phyloP scores from a whole-genome alignment of 2,113 vertebrate species.

The Megaceryle torquata region DNA sequence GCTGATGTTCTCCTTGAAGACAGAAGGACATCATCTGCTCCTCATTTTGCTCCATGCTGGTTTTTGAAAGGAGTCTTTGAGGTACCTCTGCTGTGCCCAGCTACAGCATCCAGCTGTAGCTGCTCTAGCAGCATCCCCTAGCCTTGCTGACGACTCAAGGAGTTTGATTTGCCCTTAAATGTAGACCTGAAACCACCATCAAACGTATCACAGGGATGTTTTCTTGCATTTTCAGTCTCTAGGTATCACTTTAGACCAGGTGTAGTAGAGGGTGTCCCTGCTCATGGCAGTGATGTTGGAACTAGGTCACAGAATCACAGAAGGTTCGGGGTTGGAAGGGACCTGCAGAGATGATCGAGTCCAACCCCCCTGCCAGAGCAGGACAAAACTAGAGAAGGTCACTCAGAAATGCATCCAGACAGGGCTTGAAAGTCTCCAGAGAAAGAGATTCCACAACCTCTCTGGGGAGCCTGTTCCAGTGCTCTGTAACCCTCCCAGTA shows the following conservation, averaged over 20 bases:
- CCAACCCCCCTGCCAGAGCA: too few species aligned
- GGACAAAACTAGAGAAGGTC: too few species aligned
- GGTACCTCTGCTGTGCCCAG: background rate
- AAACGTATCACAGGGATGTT: background rate
- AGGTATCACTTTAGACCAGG: background rate
- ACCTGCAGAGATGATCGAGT: too few species aligned
- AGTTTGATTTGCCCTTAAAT: background rate
- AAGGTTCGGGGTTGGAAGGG: too few species aligned
- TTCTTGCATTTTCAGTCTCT: background rate
- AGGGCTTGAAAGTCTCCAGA: too few species aligned
- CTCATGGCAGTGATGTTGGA: background rate
- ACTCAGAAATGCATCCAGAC: too few species aligned
- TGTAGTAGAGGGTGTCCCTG: background rate
- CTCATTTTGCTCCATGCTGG: fast-evolving
- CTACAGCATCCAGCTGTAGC: background rate
- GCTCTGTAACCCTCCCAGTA: too few species aligned
- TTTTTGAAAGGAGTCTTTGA: background rate
- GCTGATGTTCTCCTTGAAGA: background rate
- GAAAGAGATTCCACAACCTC: too few species aligned
- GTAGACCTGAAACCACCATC: background rate
- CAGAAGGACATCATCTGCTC: background rate
- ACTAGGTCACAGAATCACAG: background rate
- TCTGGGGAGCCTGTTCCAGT: too few species aligned
- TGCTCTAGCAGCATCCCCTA: fast-evolving
- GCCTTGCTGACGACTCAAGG: background rate